Base-by-base conservation (phyloP, 2,888 invertebrate genomes). In the Calameuta idolon region DNA sequence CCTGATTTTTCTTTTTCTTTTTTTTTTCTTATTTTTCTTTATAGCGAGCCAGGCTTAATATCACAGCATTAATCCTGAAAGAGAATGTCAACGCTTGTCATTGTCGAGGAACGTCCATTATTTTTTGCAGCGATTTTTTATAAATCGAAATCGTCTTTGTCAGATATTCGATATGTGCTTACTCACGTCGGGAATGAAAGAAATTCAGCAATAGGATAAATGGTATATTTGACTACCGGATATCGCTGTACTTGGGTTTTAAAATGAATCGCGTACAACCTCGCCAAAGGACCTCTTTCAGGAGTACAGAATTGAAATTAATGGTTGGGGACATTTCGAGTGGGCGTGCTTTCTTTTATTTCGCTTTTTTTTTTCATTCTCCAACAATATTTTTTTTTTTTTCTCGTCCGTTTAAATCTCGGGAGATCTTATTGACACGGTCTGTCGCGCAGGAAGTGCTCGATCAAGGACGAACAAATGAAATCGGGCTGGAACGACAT, bases 401-500 rank as follows among this genome's bases (percentile, higher is more conserved):
- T 55, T 55, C 23, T 23, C 55, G 23, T 23, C 55, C 55, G 55
- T 55, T 55, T 55, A 55, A 55, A 55, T 55, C 55, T 23, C 55
- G 9, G 55, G 23, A 55, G 55, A 55, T 55, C 55, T 55, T 55
- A 55, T 55, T 55, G 55, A 55, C 55, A 23, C 55, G 55, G 23
- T 23, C 55, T 55, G 55, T 55, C 55, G 55, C 23, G 55, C 55
- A 75, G 77, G 77, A 77, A 77, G 69, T 77, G 69, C 75, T 75
- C 77, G 75, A 77, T 77, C 75, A 69, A 77, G 75, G 75, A 77
- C 75, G 77, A 77, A 77, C 77, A 77, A 77, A 75, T 37, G 75
- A 77, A 77, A 77, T 69, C 69, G 37, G 23, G 55, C 55, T 23
- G 55, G 55, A 55, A 55, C 55, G 55, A 23, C 55, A 55, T 55